These are phyloP conservation scores for Ptychadena robeensis DNA, from an alignment of 2,797 vertebrate species.

Conservation along the genomic window DNA sequence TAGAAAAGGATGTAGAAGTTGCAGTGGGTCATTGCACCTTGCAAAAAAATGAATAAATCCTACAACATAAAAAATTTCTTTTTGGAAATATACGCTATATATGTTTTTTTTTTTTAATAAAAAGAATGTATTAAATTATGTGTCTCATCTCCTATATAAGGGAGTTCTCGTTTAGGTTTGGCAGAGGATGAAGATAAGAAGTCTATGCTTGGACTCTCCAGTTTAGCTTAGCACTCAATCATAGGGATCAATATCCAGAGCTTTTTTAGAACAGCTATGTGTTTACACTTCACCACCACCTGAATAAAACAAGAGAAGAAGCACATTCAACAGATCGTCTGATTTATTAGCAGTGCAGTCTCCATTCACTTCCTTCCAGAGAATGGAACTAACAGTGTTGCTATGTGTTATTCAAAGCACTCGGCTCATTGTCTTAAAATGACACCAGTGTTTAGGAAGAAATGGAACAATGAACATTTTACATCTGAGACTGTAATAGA, in stretches of 20 bases:
- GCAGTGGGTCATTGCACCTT: no score
- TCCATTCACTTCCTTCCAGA: conserved; percentile 25
- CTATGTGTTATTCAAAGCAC: conserved; percentile 38
- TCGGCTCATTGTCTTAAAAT: conserved; percentile 14
- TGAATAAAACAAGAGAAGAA: conserved; percentile 57
- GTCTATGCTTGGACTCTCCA: conserved; percentile 9
- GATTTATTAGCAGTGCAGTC: conserved; percentile 49
- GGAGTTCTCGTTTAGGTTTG: conserved; percentile 32
- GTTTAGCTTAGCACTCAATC: conserved; percentile 42
- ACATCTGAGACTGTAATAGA: neutral
- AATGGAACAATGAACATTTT: conserved; percentile 4
- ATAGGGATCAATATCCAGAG: conserved; percentile 50
- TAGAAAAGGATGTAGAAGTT: no score
- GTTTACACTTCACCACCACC: conserved; percentile 47
- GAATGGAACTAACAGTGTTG: conserved; percentile 35
- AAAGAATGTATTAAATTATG: conserved; percentile 2
- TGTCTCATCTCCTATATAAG: neutral
- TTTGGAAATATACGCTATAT: neutral
- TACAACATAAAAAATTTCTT: neutral
- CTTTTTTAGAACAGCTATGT: conserved; percentile 53
- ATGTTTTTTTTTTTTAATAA: neutral
- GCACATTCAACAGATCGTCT: conserved; percentile 45
- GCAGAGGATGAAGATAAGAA: conserved; percentile 29
- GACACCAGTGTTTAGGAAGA: conserved; percentile 32
- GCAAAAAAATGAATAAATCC: neutral